Percentiles rank a stretch among this genome's conserved stretches.
phyloP scores from a whole-genome alignment of 2,888 invertebrate genomes.

The Heliconius ismenius region DNA sequence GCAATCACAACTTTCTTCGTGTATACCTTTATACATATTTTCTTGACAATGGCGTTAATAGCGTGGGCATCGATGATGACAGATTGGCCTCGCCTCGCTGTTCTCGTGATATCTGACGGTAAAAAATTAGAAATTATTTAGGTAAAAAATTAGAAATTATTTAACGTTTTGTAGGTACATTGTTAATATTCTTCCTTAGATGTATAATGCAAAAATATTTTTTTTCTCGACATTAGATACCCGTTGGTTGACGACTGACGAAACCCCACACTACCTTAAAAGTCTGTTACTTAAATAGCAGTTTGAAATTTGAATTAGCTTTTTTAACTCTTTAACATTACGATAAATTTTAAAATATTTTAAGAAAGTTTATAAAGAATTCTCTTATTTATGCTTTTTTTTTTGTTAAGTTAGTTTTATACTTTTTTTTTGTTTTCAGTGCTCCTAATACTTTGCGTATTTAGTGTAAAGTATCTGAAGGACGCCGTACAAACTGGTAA shows the following conservation, averaged over 20 bases:
- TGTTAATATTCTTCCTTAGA: not conserved
- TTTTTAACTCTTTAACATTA: no score
- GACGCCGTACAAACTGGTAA: constrained; percentile 73
- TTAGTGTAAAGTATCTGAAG: constrained; percentile 76
- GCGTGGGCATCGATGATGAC: constrained; percentile 69
- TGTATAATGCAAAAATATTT: no score
- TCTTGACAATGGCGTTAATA: constrained; percentile 68
- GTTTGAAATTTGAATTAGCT: no score
- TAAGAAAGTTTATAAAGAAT: no score
- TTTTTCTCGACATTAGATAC: no score
- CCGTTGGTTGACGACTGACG: no score
- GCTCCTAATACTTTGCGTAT: constrained; percentile 72
- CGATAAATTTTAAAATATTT: no score
- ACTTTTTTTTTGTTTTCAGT: constrained; percentile 60
- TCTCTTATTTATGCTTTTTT: no score
- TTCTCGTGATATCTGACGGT: constrained; percentile 68
- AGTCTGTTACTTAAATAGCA: no score
- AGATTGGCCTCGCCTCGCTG: constrained; percentile 71
- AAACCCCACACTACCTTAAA: no score
- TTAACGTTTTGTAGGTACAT: not conserved
- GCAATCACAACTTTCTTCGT: constrained; percentile 72
- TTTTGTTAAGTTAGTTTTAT: not conserved
- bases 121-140: constrained; percentile 44
- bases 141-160: constrained; percentile 46
- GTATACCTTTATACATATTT: constrained; percentile 74